Percentiles rank a stretch among this genome's conserved stretches.
These are phyloP conservation scores for Baronia brevicornis DNA, from an alignment of 2,888 invertebrate species.

Conservation along the genomic window DNA sequence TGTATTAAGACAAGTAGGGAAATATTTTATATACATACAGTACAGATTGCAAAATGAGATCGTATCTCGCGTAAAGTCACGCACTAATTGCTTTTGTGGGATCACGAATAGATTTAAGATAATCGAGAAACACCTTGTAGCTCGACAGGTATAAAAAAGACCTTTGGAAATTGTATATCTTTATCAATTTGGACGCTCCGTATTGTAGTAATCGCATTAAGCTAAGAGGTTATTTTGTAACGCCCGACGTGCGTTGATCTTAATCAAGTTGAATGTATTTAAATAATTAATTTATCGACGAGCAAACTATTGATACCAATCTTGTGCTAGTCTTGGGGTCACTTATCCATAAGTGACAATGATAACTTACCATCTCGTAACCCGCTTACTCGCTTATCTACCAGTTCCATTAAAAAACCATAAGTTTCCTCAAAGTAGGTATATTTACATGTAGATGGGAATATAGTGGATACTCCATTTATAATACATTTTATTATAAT, in stretches of 20 bases:
- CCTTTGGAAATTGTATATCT: slow-evolving; percentile 25
- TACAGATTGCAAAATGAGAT: slow-evolving; percentile 31
- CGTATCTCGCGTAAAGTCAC: slow-evolving; percentile 34
- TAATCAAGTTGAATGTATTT: slow-evolving; percentile 10
- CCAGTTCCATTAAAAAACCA: no score
- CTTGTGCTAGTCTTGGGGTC: slow-evolving; percentile 12
- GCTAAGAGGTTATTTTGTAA: slow-evolving; percentile 18
- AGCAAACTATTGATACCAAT: no score
- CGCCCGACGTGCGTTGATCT: slow-evolving; percentile 9
- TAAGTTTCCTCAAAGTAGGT: no score
- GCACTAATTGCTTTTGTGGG: slow-evolving; percentile 34
- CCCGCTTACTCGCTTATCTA: no score
- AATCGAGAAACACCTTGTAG: slow-evolving; percentile 20
- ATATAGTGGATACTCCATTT: no score
- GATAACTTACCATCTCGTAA: no score
- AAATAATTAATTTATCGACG: slow-evolving; percentile 14
- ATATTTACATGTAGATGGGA: no score
- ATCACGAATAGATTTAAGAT: slow-evolving; percentile 27
- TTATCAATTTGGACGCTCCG: slow-evolving; percentile 20
- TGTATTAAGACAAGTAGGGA: no score
- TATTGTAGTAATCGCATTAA: slow-evolving; percentile 20
- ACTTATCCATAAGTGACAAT: no score
- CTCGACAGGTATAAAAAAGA: slow-evolving; percentile 21
- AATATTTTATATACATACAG: slow-evolving; percentile 25
- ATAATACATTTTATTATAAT: no score